Base-by-base conservation (phyloP, 1,140 invertebrate species). In the Drosophila miranda region DNA sequence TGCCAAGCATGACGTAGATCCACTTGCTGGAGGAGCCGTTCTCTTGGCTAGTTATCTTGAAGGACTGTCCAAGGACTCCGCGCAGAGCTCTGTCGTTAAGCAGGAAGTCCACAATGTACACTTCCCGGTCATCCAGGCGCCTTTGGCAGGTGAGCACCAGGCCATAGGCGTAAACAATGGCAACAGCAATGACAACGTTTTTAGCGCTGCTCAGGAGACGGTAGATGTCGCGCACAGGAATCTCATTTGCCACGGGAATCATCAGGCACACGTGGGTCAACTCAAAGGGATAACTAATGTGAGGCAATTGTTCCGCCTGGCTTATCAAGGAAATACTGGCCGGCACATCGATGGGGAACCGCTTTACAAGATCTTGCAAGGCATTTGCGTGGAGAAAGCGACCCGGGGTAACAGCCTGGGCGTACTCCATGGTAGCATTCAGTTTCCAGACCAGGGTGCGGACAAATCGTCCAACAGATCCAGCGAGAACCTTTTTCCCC, bases 211-310 rank as follows among this genome's bases (percentile, higher is more conserved):
- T 61, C 6, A 87, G 7, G 2, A 53, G 28, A 0, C 66, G 63
- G 44, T 73, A 87, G 2, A 87, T 75, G 9, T 87, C 66, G 23
- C 14, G 70, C 0, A 82, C 48, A 1, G 71, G 63, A 30, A 83
- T 45, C 0, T 62, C 43, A 14, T 73, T 58, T n/a, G 78, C 67
- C 9, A 69, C 38, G 0, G 82, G 82, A 46, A 87, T 73, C 78
- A 87, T 88, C 6, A 87, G 21, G 19, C 82, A 87, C 4, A 87
- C 62, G 38, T 68, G 83, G 1, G 78, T 88, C 57, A 87, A 21
- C 45, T 87, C 82, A 28, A 87, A 60, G 0, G 82, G 78, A 49
- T 82, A 88, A 23, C 66, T 75, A 3, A 43, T 62, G 6, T 48
- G 46, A 0, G 34, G 4, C 42, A 87, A 16, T 42, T 82, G 78